Evolutionary conservation across 1,140 invertebrate species (phyloP).

Genomic region (Dreissena rostriformis): DNA sequence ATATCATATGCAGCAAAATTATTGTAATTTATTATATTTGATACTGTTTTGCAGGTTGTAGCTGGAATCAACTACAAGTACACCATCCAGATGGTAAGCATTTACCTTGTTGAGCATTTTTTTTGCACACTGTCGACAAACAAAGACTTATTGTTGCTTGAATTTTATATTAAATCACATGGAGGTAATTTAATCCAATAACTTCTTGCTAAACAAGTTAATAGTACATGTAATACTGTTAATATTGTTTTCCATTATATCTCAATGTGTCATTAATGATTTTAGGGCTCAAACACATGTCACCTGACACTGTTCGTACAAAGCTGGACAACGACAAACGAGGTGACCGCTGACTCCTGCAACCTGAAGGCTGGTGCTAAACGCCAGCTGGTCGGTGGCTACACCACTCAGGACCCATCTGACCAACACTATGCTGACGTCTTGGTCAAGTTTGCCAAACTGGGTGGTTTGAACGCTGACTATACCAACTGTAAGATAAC

Average conservation of each 20-base stretch:
- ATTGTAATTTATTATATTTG: too few species aligned
- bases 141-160: not conserved
- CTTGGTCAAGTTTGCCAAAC: not conserved
- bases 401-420: not conserved
- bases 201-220: not conserved
- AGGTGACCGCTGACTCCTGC: constrained; percentile 1
- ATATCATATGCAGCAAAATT: too few species aligned
- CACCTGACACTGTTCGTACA: not conserved
- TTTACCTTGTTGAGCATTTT: not conserved
- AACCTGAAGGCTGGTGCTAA: not conserved
- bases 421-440: not conserved
- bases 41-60: constrained; percentile 47
- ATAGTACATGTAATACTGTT: not conserved
- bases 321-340: not conserved
- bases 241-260: not conserved
- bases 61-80: constrained; percentile 46
- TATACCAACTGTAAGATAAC: not conserved
- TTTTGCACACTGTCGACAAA: not conserved
- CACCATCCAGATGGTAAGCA: constrained; percentile 29
- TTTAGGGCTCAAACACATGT: not conserved
- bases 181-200: not conserved
- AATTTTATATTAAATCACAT: not conserved
- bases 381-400: constrained; percentile 13
- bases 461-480: not conserved
- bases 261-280: not conserved